These are phyloP conservation scores for Australoheros facetus DNA, from an alignment of 2,797 vertebrate genomes.

Conservation along the genomic window DNA sequence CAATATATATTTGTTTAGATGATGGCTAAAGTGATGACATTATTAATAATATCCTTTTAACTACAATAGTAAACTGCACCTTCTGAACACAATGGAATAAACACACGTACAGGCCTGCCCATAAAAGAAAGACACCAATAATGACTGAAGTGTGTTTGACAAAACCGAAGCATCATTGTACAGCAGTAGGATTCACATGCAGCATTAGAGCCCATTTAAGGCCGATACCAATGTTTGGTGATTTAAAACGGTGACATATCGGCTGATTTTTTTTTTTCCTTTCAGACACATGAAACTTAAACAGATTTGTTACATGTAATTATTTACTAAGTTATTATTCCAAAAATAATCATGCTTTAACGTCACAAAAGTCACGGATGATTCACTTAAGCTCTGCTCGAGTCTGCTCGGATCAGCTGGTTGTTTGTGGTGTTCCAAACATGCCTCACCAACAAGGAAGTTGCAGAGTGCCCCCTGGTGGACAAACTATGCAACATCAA, in stretches of 20 bases:
- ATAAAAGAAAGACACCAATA: not conserved
- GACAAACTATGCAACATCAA: not conserved
- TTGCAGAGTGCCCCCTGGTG: too few relatives aligned
- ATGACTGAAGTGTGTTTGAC: not conserved
- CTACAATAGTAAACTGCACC: not conserved
- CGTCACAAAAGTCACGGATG: not conserved
- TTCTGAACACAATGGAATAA: not conserved
- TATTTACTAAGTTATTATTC: rapidly evolving
- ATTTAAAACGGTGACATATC: too few relatives aligned
- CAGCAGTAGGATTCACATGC: too few relatives aligned
- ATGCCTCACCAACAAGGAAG: too few relatives aligned
- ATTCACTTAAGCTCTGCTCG: not conserved
- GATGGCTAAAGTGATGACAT: not conserved
- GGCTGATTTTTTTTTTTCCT: too few relatives aligned
- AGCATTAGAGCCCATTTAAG: too few relatives aligned
- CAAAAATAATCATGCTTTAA: not conserved
- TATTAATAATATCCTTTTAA: not conserved
- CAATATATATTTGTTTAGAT: not conserved
- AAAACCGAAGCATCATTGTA: not conserved
- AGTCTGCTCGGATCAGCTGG: not conserved
- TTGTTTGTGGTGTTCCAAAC: too few relatives aligned
- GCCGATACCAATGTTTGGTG: too few relatives aligned
- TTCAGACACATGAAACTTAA: too few relatives aligned
- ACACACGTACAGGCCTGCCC: not conserved
- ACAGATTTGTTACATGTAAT: not conserved